phyloP scores from a whole-genome alignment of 2,113 vertebrate species.

The Clupea harengus region DNA sequence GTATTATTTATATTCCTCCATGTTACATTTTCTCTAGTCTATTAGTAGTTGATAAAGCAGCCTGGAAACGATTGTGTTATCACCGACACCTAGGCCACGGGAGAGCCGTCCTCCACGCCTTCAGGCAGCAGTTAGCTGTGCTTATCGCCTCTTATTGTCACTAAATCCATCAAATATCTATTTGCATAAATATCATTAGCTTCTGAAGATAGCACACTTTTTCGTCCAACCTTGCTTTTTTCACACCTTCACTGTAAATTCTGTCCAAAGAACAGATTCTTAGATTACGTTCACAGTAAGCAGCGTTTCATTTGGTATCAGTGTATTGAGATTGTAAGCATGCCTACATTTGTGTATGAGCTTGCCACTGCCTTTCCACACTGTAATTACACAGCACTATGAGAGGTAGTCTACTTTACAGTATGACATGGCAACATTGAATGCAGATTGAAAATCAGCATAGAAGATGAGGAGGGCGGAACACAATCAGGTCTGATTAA shows the following conservation, averaged over 20 bases:
- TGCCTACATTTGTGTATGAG: not conserved
- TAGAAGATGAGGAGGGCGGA: not conserved
- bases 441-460: not conserved
- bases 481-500: slow-evolving; percentile 6
- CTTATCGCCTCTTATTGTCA: slow-evolving; percentile 36
- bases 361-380: not conserved
- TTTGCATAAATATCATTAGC: slow-evolving; percentile 68
- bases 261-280: slow-evolving; percentile 54
- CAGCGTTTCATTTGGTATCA: slow-evolving; percentile 23
- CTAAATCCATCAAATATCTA: slow-evolving; percentile 40
- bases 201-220: slow-evolving; percentile 51
- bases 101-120: not conserved
- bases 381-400: not conserved
- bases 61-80: not conserved
- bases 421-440: not conserved
- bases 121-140: slow-evolving; percentile 21
- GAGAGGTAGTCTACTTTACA: not conserved
- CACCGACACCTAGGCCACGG: not conserved
- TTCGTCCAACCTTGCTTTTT: not conserved
- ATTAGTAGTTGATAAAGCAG: not conserved
- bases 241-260: slow-evolving; percentile 45
- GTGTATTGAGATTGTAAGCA: not conserved
- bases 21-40: not conserved
- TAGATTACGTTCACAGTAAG: slow-evolving; percentile 55
- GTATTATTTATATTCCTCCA: not conserved